Evolutionary conservation across 2,797 vertebrate species (phyloP).

Genomic region (Premnoplex brunnescens): DNA sequence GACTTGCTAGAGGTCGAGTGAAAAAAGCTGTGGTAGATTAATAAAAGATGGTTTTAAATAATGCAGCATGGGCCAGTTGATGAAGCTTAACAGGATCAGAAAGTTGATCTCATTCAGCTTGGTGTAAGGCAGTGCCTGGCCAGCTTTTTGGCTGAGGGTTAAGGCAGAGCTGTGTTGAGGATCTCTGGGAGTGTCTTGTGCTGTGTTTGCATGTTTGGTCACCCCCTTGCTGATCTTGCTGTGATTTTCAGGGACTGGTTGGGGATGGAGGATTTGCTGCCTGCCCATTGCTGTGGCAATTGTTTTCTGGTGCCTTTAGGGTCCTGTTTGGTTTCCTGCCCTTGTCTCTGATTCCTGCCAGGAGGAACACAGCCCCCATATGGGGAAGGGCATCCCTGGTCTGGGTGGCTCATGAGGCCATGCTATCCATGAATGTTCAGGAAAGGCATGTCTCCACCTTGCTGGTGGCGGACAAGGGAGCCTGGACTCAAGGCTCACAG

Average conservation of each 20-base stretch:
- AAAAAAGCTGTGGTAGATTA: not conserved
- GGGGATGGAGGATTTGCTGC: not conserved
- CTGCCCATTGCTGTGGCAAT: not conserved
- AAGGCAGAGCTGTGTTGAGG: not conserved
- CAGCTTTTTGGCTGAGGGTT: not conserved
- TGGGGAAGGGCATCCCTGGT: not conserved
- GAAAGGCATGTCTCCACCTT: not conserved
- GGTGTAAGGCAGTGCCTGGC: not conserved
- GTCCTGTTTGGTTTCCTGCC: not conserved
- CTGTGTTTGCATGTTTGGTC: not conserved
- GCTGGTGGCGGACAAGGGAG: not conserved
- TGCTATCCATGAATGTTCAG: not conserved
- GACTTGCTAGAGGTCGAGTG: not conserved
- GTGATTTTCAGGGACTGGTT: not conserved
- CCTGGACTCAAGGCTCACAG: not conserved
- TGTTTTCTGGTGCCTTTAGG: not conserved
- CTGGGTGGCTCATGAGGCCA: rapidly evolving
- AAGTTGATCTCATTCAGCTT: not conserved
- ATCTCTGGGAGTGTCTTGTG: not conserved
- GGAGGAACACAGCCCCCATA: not conserved
- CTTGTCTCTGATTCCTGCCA: not conserved
- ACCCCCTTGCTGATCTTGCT: not conserved
- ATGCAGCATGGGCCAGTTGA: not conserved
- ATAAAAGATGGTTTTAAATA: conserved; percentile 43
- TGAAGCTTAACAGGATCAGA: not conserved